phyloP scores from a whole-genome alignment of 2,797 vertebrate genomes.

The Bradypus variegatus region DNA sequence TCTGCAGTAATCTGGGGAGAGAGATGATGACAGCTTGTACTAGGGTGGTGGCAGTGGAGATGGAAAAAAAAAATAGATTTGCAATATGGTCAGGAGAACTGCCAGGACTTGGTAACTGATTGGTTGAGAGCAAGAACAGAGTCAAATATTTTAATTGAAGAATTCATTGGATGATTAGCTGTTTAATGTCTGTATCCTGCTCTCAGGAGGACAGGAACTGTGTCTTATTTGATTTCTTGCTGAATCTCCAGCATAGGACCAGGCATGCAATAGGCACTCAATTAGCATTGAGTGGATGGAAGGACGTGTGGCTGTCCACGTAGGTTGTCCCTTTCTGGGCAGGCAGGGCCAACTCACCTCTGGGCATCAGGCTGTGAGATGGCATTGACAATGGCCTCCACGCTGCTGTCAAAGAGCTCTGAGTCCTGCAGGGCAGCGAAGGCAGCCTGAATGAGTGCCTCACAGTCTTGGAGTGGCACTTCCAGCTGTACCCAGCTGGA shows the following conservation, averaged over 20 bases:
- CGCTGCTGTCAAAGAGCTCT: conserved; percentile 95
- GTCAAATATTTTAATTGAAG: conserved; percentile 30
- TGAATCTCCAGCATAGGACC: conserved; percentile 11
- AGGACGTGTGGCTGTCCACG: not conserved
- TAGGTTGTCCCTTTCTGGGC: not conserved
- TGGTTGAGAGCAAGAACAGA: conserved; percentile 9
- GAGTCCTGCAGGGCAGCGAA: conserved; percentile 92
- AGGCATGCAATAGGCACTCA: not conserved
- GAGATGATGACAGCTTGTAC: conserved; percentile 36
- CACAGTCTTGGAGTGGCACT: conserved; percentile 92
- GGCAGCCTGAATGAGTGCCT: conserved; percentile 91
- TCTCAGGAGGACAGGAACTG: not conserved
- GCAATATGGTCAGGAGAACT: conserved; percentile 34
- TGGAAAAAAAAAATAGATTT: conserved; percentile 29
- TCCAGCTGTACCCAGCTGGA: conserved; percentile 98
- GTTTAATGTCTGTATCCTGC: conserved; percentile 21
- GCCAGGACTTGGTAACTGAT: not conserved
- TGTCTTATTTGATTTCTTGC: conserved; percentile 6
- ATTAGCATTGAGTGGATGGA: not conserved
- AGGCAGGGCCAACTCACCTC: conserved; percentile 78
- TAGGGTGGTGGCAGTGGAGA: conserved; percentile 1
- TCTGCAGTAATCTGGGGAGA: not conserved
- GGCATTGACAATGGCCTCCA: conserved; percentile 97
- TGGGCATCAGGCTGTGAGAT: conserved; percentile 98
- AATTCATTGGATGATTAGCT: not conserved